Percentiles rank a stretch among this genome's conserved stretches.
Evolutionary conservation across 1,140 invertebrate species (phyloP).

Genomic region (Drosophila pandora): DNA sequence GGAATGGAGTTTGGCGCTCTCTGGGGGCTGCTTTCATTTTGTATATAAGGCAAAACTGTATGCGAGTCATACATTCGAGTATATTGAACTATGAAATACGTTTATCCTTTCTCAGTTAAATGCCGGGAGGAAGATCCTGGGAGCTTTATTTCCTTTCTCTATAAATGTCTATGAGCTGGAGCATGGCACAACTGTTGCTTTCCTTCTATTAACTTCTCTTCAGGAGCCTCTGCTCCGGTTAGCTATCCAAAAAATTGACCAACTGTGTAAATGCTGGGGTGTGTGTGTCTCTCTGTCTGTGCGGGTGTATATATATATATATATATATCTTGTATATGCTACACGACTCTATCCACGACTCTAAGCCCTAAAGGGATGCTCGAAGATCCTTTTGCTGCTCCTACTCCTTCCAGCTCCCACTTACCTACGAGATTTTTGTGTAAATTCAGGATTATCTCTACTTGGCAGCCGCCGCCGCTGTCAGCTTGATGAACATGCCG

Average conservation of each 20-base stretch:
- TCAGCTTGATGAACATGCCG: conserved; percentile 79
- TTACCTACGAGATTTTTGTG: conserved; percentile 55
- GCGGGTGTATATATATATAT: conserved; percentile 55
- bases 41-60: conserved; percentile 83
- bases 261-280: conserved; percentile 23
- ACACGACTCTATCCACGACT: conserved; percentile 59
- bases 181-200: conserved; percentile 50
- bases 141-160: conserved; percentile 8
- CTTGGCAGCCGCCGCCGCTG: conserved; percentile 69
- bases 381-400: background rate
- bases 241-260: conserved; percentile 44
- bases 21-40: conserved; percentile 13
- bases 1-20: conserved; percentile 43
- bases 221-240: conserved; percentile 23
- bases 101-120: conserved; percentile 47
- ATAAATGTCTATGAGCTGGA: conserved; percentile 34
- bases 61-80: conserved; percentile 63
- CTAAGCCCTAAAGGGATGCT: conserved; percentile 42
- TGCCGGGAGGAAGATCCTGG: conserved; percentile 64
- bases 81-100: conserved; percentile 81
- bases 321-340: conserved; percentile 76
- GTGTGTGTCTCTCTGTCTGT: background rate
- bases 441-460: conserved; percentile 51
- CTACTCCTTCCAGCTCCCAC: conserved; percentile 35
- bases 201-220: background rate